These are phyloP conservation scores for Cataglyphis cursor DNA, from an alignment of 2,888 invertebrate genomes.

Conservation along the genomic window DNA sequence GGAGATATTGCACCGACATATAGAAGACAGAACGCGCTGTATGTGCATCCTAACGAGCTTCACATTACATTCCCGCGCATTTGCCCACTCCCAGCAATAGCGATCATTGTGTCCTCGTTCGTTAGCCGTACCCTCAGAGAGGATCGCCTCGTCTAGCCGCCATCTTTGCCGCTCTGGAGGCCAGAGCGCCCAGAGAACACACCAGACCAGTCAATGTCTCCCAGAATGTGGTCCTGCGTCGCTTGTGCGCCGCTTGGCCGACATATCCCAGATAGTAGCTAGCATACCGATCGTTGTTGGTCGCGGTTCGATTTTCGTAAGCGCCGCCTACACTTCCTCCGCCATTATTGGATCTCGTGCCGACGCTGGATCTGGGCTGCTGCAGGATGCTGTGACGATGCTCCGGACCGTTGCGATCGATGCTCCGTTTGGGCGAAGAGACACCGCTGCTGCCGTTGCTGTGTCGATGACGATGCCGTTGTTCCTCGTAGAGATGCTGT, in stretches of 20 bases:
- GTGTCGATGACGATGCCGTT: slow-evolving; percentile 58
- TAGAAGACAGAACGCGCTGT: slow-evolving; percentile 34
- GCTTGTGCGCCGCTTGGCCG: slow-evolving; percentile 76
- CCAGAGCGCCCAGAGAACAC: slow-evolving; percentile 86
- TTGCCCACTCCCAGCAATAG: slow-evolving; percentile 30
- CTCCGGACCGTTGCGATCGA: slow-evolving; percentile 56
- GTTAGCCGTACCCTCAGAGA: slow-evolving; percentile 76
- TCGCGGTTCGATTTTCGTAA: slow-evolving; percentile 63
- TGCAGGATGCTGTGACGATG: slow-evolving; percentile 74
- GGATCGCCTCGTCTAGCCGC: slow-evolving; percentile 81
- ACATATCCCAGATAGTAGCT: slow-evolving; percentile 73
- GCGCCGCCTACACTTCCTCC: slow-evolving; percentile 60
- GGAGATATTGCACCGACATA: slow-evolving; percentile 17
- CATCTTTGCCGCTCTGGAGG: slow-evolving; percentile 85
- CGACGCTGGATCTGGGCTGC: slow-evolving; percentile 70
- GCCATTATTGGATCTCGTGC: slow-evolving; percentile 65
- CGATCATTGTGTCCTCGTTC: slow-evolving; percentile 32
- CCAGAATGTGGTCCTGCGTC: slow-evolving; percentile 85
- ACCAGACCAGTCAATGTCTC: slow-evolving; percentile 87
- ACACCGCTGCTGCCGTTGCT: slow-evolving; percentile 51
- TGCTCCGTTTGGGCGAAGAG: slow-evolving; percentile 65
- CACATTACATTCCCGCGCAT: slow-evolving; percentile 37
- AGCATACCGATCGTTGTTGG: slow-evolving; percentile 67
- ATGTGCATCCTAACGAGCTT: slow-evolving; percentile 17
- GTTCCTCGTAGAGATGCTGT: slow-evolving; percentile 74